Base-by-base conservation (phyloP, 2,113 vertebrate species). In the Orthonyx spaldingii region DNA sequence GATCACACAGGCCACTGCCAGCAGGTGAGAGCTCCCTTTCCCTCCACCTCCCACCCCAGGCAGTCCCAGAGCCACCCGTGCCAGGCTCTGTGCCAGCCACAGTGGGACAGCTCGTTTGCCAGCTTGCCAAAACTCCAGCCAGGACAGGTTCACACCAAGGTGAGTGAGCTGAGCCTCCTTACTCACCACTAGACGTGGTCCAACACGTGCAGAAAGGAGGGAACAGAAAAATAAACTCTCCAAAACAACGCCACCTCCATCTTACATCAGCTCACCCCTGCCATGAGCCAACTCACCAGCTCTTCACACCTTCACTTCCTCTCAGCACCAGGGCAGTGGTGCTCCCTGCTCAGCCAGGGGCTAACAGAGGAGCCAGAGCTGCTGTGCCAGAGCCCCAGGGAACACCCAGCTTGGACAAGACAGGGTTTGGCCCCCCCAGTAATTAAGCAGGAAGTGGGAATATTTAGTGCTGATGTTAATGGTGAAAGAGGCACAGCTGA, bases 261-360 rank as follows among this genome's bases (percentile, higher is more conserved):
- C 76, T 84, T 37, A 28, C 46, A 61, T 18, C 79, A 84, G 61
- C 57, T 92, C 83, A 85, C 24, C 79, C 76, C 63, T n/a, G 61
- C 37, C 71, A 15, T 6, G 3, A 15, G 71, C 59, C 42, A 44
- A 5, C 61, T 52, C 2, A 2, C 2, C 39, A 49, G 9, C 33
- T 78, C 80, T 26, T 61, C 9, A 24, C 55, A 35, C n/a, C 42
- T 49, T 20, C 9, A 2, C 11, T 78, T 42, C 69, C 65, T 78
- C 28, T 27, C 0, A 0, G 41, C 10, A 13, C 22, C 0, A 0
- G n/a, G 55, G 59, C 5, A 7, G 39, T 0, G 6, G 39, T 3
- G 3, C 44, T 50, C 66, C 47, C 90, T 60, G 61, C 57, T 61
- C 41, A 16, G 69, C n/a, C 61, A 61, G 27, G 49, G 5, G 16